phyloP scores from a whole-genome alignment of 2,888 invertebrate genomes.

The Chesias legatella region DNA sequence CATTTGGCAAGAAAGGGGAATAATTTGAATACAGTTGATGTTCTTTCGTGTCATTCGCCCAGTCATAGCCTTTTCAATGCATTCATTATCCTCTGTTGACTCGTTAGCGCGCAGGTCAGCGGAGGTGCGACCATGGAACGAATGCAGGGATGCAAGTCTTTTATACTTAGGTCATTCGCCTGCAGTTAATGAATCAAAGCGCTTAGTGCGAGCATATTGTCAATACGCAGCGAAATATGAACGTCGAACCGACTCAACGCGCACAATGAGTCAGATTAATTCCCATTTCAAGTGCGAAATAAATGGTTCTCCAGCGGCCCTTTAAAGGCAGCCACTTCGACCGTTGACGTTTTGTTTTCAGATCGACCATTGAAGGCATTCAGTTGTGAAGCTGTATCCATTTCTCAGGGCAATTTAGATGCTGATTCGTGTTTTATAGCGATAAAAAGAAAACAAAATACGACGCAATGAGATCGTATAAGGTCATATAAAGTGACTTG shows the following conservation, averaged over 20 bases:
- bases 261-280: constrained; percentile 68
- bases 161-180: constrained; percentile 72
- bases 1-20: constrained; percentile 41
- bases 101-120: constrained; percentile 71
- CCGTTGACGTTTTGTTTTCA: constrained; percentile 42
- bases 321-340: constrained; percentile 38
- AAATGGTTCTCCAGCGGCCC: constrained; percentile 46
- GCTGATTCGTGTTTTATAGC: constrained; percentile 20
- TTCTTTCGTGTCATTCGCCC: constrained; percentile 45
- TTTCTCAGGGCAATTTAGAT: constrained; percentile 41
- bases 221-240: constrained; percentile 72
- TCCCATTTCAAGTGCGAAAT: constrained; percentile 70
- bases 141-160: constrained; percentile 67
- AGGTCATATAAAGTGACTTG: constrained; percentile 8
- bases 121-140: constrained; percentile 65
- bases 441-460: constrained; percentile 14
- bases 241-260: constrained; percentile 48
- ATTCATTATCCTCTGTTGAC: constrained; percentile 68
- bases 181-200: constrained; percentile 72
- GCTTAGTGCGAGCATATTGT: constrained; percentile 64
- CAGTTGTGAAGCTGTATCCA: constrained; percentile 37
- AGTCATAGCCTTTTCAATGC: constrained; percentile 63
- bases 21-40: constrained; percentile 45
- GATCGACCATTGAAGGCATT: constrained; percentile 30
- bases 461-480: constrained; percentile 1